These are phyloP conservation scores for Bruchidius siliquastri DNA, from an alignment of 2,888 invertebrate genomes.

Conservation along the genomic window DNA sequence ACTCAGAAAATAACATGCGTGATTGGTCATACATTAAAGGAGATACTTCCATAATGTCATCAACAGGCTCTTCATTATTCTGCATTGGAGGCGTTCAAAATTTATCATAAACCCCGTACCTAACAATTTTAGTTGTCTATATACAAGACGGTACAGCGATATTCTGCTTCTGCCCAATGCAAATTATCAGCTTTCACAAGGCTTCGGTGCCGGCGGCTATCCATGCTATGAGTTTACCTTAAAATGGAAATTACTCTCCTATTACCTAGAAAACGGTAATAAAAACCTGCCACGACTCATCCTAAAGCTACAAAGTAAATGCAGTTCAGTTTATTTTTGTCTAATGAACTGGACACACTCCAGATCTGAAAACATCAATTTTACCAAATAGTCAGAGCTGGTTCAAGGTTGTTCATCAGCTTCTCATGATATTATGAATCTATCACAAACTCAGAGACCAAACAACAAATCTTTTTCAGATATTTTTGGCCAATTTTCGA, in stretches of 20 bases:
- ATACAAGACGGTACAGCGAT: not conserved
- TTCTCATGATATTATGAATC: too few species aligned
- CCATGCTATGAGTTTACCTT: not conserved
- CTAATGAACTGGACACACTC: not conserved
- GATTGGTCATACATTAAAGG: not conserved
- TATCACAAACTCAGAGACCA: too few species aligned
- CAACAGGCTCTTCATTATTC: too few species aligned
- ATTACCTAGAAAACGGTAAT: not conserved
- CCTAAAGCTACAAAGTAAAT: not conserved
- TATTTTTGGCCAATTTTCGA: too few species aligned
- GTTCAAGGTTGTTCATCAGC: not conserved
- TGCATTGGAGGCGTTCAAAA: too few species aligned
- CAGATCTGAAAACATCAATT: not conserved
- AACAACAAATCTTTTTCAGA: too few species aligned
- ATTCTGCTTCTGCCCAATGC: not conserved
- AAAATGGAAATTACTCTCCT: not conserved
- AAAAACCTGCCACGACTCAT: not conserved
- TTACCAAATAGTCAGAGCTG: not conserved
- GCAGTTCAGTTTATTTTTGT: not conserved
- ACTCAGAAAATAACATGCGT: not conserved
- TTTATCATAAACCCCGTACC: not conserved
- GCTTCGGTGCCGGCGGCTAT: not conserved
- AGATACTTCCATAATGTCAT: too few species aligned
- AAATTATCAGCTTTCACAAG: not conserved
- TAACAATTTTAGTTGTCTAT: not conserved